These are phyloP conservation scores for Manis javanica DNA, from an alignment of 2,797 vertebrate genomes.

Conservation along the genomic window DNA sequence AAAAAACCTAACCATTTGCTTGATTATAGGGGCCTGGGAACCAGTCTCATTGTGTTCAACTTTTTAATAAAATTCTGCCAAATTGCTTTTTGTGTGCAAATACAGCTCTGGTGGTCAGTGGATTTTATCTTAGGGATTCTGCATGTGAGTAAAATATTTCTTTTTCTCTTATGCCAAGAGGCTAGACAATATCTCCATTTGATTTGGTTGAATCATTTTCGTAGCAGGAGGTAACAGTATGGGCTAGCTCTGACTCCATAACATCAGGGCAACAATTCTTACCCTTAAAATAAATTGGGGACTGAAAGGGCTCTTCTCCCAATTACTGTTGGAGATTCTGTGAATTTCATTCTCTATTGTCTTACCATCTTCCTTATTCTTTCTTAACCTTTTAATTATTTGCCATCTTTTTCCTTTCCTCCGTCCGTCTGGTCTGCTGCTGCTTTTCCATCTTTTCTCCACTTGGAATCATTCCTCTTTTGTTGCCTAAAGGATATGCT, in stretches of 20 bases:
- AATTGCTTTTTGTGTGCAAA: conserved; percentile 34
- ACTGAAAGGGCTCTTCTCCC: neutral
- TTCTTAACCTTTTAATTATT: conserved; percentile 10
- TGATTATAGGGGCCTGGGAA: conserved; percentile 44
- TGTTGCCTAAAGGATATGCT: neutral
- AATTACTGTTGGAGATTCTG: neutral
- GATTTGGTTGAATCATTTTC: neutral
- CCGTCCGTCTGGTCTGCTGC: neutral
- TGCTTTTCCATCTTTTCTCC: neutral
- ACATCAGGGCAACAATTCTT: neutral
- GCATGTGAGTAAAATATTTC: conserved; percentile 12
- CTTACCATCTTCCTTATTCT: neutral
- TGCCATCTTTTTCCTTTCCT: neutral
- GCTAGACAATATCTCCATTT: neutral
- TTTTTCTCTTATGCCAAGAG: conserved; percentile 17
- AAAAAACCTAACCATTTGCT: conserved; percentile 21
- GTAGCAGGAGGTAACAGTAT: neutral
- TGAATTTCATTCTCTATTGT: neutral
- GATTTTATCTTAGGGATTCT: conserved; percentile 3
- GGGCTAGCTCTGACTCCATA: neutral
- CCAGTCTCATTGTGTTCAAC: conserved; percentile 32
- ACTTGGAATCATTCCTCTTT: neutral
- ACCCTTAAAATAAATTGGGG: neutral
- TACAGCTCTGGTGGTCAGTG: neutral
- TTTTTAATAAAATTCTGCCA: conserved; percentile 45